Evolutionary conservation across 2,797 vertebrate genomes (phyloP).

Genomic region (Enteromius mattozi): DNA sequence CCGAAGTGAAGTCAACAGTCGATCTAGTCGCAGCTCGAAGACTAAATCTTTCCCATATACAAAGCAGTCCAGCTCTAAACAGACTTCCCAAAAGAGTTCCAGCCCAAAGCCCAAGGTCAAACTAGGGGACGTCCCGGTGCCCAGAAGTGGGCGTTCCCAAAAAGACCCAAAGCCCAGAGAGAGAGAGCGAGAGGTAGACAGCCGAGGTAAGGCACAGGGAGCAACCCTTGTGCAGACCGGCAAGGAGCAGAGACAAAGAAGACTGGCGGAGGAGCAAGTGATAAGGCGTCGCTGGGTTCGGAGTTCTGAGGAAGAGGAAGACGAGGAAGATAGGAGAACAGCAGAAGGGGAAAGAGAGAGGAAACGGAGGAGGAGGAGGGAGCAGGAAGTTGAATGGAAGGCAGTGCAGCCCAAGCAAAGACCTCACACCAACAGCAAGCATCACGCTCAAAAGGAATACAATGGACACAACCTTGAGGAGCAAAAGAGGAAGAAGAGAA

Average conservation of each 20-base stretch:
- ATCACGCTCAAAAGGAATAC: constrained; percentile 42
- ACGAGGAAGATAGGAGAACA: constrained; percentile 38
- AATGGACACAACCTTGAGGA: constrained; percentile 45
- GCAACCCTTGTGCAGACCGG: constrained; percentile 67
- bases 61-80: constrained; percentile 48
- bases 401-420: constrained; percentile 62
- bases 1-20: constrained; percentile 53
- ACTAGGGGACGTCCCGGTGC: constrained; percentile 53
- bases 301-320: constrained; percentile 55
- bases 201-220: constrained; percentile 71
- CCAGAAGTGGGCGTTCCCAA: constrained; percentile 61
- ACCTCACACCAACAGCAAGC: constrained; percentile 64
- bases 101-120: constrained; percentile 66
- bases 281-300: constrained; percentile 59
- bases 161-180: constrained; percentile 65
- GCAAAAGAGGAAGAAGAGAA: constrained; percentile 49
- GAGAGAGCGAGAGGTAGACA: constrained; percentile 69
- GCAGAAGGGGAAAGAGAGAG: constrained; percentile 46
- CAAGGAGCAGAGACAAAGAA: constrained; percentile 74
- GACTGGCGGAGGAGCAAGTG: constrained; percentile 74
- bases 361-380: constrained; percentile 53
- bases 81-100: constrained; percentile 57
- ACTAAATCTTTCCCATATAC: constrained; percentile 55
- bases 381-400: constrained; percentile 57
- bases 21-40: constrained; percentile 47